Conservation (phyloP, 1,140 invertebrate genomes). For the Cotesia vestalis region DNA sequence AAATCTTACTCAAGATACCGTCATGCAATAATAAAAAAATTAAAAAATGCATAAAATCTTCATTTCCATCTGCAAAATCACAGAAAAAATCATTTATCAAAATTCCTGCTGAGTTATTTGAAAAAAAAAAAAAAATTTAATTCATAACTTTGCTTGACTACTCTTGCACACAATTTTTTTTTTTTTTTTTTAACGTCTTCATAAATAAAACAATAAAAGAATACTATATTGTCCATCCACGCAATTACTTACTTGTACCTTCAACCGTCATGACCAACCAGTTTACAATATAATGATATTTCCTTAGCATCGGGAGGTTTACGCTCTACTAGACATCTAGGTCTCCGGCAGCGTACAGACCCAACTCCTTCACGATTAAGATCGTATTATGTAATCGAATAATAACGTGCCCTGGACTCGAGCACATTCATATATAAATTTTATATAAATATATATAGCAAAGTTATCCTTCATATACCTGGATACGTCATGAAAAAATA, state of each 20-base stretch:
- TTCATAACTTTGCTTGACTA: too few relatives aligned
- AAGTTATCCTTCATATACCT: background rate
- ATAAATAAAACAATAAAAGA: too few relatives aligned
- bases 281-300: constrained; percentile 41
- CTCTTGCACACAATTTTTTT: too few relatives aligned
- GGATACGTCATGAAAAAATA: constrained; percentile 21
- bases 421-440: background rate
- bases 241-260: background rate
- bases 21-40: too few relatives aligned
- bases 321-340: constrained; percentile 51
- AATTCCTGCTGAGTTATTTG: too few relatives aligned
- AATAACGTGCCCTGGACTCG: constrained; percentile 39
- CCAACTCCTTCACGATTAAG: constrained; percentile 48
- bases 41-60: too few relatives aligned
- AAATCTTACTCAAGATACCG: too few relatives aligned
- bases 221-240: constrained; percentile 5
- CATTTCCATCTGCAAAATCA: too few relatives aligned
- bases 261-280: background rate
- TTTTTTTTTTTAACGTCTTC: too few relatives aligned
- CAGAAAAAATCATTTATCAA: too few relatives aligned
- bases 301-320: constrained; percentile 36
- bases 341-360: constrained; percentile 35
- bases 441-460: too few relatives aligned
- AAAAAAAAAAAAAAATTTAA: too few relatives aligned
- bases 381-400: constrained; percentile 51